A percentile compares a stretch with the other conserved stretches of the same genome.
Conservation (phyloP, 23 tunicate genomes). For the Oikopleura vanhoeffeni region DNA sequence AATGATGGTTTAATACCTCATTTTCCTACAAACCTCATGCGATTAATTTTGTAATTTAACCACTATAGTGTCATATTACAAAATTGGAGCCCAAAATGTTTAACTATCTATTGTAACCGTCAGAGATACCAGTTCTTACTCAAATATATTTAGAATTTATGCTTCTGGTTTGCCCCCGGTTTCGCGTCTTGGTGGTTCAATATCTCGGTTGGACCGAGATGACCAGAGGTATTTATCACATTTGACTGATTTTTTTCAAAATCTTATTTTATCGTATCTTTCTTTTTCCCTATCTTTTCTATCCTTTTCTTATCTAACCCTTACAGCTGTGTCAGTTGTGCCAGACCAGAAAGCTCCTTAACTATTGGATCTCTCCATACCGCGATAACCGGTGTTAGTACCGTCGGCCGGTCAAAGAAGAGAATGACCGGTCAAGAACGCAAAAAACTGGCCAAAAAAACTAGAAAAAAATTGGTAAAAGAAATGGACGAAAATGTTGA, state of each 20-base stretch:
- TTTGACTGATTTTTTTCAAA: too few relatives aligned
- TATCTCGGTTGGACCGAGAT: slow-evolving; percentile 18
- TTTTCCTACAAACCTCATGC: too few relatives aligned
- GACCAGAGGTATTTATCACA: neutral
- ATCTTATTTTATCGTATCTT: too few relatives aligned
- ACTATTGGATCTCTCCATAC: neutral
- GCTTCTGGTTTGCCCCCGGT: slow-evolving; percentile 6
- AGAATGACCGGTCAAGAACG: neutral
- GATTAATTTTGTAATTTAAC: too few relatives aligned
- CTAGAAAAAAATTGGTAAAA: slow-evolving; percentile 14
- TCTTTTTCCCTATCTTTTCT: too few relatives aligned
- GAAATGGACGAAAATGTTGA: slow-evolving; percentile 11
- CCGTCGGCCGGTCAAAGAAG: neutral
- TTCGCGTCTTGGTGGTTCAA: slow-evolving; percentile 20
- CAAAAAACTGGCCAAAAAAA: slow-evolving; percentile 14
- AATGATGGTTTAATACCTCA: too few relatives aligned
- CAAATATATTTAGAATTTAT: neutral
- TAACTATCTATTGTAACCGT: too few relatives aligned
- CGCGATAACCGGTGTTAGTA: neutral
- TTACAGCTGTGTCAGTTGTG: neutral
- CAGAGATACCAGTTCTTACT: too few relatives aligned
- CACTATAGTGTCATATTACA: too few relatives aligned
- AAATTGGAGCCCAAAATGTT: too few relatives aligned
- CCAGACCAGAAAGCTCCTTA: neutral
- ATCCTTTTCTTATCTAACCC: neutral